These are phyloP conservation scores for Sinocyclocheilus grahami DNA, from an alignment of 2,113 vertebrate genomes.

Conservation along the genomic window DNA sequence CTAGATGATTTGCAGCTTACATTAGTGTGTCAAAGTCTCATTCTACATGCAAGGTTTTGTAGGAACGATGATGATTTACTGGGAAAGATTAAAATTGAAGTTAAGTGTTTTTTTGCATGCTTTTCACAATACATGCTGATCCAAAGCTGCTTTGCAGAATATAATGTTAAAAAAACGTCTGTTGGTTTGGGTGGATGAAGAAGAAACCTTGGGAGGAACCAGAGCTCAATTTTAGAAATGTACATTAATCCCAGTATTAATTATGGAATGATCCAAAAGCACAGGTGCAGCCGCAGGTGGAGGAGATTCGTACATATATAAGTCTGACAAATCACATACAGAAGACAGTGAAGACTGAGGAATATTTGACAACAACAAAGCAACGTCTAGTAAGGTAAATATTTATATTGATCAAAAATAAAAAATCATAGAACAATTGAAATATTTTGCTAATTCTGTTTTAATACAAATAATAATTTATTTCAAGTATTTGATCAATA, in stretches of 20 bases:
- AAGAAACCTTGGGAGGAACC: background rate
- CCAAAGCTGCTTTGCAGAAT: background rate
- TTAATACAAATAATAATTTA: too few species aligned
- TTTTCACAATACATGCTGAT: background rate
- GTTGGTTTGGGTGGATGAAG: background rate
- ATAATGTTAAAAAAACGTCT: background rate
- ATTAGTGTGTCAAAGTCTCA: background rate
- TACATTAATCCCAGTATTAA: background rate
- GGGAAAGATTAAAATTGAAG: background rate
- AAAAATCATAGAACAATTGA: too few species aligned
- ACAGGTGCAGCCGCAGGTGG: background rate
- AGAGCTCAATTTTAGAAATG: background rate
- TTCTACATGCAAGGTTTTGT: background rate
- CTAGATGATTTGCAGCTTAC: background rate
- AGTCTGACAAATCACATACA: too few species aligned
- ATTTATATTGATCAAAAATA: too few species aligned
- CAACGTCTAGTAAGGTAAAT: too few species aligned
- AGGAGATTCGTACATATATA: background rate
- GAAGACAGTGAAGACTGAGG: too few species aligned
- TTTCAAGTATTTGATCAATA: too few species aligned
- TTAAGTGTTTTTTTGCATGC: background rate
- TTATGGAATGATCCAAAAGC: background rate
- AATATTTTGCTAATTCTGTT: too few species aligned
- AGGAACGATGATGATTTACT: background rate
- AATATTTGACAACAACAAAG: too few species aligned